phyloP scores from a whole-genome alignment of 2,888 invertebrate species.

The Ptycholaimellus sp. region DNA sequence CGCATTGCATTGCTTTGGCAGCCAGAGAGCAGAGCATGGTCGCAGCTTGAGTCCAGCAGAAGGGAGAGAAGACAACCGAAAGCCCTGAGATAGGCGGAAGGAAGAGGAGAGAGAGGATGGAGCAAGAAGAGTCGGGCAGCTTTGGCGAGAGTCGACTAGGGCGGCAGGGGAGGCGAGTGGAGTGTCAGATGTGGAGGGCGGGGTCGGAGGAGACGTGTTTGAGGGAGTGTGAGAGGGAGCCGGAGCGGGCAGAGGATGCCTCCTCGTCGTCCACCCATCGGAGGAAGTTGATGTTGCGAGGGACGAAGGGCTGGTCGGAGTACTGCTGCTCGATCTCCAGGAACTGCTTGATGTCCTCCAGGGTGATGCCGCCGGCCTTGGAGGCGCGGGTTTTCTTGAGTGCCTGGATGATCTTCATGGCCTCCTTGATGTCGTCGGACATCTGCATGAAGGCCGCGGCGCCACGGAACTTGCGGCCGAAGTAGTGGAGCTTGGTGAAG shows the following conservation, averaged over 20 bases:
- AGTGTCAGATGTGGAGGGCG: conserved; percentile 2
- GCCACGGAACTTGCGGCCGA: conserved; percentile 15
- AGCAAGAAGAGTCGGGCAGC: no score
- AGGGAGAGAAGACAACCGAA: no score
- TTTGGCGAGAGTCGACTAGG: no score
- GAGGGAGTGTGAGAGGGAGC: background rate
- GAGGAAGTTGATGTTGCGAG: conserved; percentile 23
- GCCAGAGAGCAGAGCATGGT: no score
- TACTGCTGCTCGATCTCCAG: conserved; percentile 23
- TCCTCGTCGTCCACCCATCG: conserved; percentile 24
- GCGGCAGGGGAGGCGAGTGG: no score
- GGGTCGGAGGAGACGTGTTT: background rate
- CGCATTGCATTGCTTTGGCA: no score
- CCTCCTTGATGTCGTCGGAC: conserved; percentile 24
- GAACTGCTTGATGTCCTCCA: conserved; percentile 24
- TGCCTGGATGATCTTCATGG: conserved; percentile 24
- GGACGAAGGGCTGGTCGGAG: conserved; percentile 21
- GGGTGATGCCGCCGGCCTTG: conserved; percentile 14
- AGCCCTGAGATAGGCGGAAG: no score
- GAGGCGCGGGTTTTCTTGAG: conserved; percentile 17
- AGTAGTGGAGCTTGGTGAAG: conserved; percentile 25
- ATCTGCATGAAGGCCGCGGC: conserved; percentile 20
- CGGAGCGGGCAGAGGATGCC: background rate
- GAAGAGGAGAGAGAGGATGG: no score
- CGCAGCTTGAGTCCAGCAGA: no score